Conservation (phyloP, 2,888 invertebrate species). For the Philhelius pedissequus region DNA sequence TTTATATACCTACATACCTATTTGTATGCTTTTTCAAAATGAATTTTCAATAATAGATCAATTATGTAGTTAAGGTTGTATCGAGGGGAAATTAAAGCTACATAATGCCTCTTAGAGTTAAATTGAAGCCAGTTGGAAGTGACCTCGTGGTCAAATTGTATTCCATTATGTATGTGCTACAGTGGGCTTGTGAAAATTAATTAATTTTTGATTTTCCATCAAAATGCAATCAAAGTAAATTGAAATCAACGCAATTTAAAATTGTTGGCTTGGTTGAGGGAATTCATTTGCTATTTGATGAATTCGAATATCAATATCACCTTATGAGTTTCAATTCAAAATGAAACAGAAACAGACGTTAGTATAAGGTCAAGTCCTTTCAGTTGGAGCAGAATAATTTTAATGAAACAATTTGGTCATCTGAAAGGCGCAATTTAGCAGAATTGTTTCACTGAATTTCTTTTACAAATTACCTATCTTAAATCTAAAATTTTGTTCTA, state of each 20-base stretch:
- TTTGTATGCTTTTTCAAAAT: too few species aligned
- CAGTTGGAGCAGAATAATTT: background rate
- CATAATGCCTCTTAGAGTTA: background rate
- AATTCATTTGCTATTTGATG: slow-evolving; percentile 15
- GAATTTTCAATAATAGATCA: background rate
- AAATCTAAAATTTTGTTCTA: too few species aligned
- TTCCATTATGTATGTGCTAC: background rate
- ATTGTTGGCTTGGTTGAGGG: background rate
- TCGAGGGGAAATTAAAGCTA: background rate
- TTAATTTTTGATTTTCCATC: slow-evolving; percentile 57
- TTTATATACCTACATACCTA: too few species aligned
- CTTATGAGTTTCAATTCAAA: background rate
- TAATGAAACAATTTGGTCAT: background rate
- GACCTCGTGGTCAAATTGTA: background rate
- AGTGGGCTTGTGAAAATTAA: slow-evolving; percentile 36
- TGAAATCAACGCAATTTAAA: slow-evolving; percentile 50
- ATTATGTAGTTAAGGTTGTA: background rate
- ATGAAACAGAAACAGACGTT: background rate
- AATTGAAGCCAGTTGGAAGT: background rate
- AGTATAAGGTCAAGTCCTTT: background rate
- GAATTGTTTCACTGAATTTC: too few species aligned
- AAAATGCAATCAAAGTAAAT: slow-evolving; percentile 61
- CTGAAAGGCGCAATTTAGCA: too few species aligned
- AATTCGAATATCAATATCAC: background rate
- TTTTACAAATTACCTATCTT: too few species aligned